Evolutionary conservation across 1,140 invertebrate genomes (phyloP).

Genomic region (Zaprionus inermis): DNA sequence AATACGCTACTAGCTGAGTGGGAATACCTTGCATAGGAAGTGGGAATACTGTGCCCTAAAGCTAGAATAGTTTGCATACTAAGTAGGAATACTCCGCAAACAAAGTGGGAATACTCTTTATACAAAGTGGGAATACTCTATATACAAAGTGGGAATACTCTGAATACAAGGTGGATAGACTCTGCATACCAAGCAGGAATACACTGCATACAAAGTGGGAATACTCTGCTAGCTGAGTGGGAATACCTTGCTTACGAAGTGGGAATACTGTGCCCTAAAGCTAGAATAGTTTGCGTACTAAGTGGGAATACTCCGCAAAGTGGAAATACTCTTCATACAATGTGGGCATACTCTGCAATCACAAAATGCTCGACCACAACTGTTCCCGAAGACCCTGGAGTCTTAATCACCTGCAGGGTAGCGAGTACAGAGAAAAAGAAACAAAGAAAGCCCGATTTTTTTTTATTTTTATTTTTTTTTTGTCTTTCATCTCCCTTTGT

Average conservation of each 20-base stretch:
- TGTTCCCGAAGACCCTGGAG: no score
- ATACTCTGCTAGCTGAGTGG: no score
- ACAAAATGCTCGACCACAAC: no score
- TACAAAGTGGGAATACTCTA: neutral
- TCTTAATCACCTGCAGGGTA: no score
- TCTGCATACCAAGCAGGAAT: no score
- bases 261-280: neutral
- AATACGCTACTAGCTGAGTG: neutral
- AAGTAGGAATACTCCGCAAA: neutral
- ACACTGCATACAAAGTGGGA: no score
- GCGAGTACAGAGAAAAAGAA: no score
- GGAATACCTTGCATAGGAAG: neutral
- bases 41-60: neutral
- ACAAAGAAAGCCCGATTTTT: no score
- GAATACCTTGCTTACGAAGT: no score
- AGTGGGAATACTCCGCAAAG: neutral
- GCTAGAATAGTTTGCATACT: no score
- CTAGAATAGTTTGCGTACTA: neutral
- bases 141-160: neutral
- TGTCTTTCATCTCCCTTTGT: neutral
- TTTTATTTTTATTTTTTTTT: neutral
- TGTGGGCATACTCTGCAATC: no score
- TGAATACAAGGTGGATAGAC: no score
- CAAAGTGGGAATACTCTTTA: neutral
- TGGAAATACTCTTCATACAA: neutral